Percentiles rank a stretch among this genome's conserved stretches.
phyloP scores from a whole-genome alignment of 2,888 invertebrate genomes.

The Cyrtodaria siliqua region DNA sequence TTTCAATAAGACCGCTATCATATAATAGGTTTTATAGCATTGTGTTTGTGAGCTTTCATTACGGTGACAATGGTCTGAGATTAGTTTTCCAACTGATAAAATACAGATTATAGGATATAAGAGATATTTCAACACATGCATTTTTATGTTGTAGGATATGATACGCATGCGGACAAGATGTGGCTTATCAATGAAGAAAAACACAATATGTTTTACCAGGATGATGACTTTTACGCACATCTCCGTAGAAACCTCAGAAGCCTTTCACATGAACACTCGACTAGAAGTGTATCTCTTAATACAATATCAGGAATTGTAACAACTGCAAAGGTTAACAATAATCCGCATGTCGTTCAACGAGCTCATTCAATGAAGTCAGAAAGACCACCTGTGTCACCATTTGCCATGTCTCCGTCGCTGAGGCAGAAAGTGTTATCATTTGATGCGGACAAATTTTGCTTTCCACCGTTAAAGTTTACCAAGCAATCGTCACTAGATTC shows the following conservation, averaged over 20 bases:
- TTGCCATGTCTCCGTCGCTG: conserved; percentile 28
- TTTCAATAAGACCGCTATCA: no score
- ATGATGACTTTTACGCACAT: no score
- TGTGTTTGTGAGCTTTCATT: no score
- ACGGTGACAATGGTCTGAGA: no score
- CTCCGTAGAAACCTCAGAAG: no score
- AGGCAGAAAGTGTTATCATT: conserved; percentile 34
- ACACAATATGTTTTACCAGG: conserved; percentile 57
- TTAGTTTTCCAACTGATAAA: no score
- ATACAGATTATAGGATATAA: no score
- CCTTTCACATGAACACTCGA: conserved; percentile 4
- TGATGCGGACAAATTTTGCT: conserved; percentile 4
- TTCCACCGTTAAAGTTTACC: conserved; percentile 17
- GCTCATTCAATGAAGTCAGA: neutral
- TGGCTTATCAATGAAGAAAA: conserved; percentile 52
- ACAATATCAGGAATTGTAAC: no score
- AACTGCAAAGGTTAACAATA: neutral
- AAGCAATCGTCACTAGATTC: conserved; percentile 3
- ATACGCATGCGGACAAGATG: conserved; percentile 26
- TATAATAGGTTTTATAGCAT: no score
- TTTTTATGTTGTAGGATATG: conserved; percentile 41
- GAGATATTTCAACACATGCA: no score
- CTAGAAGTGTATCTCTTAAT: neutral
- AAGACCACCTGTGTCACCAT: conserved; percentile 17
- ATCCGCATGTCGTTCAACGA: neutral